Conservation (phyloP, 2,797 vertebrate species). For the Alauda arvensis region DNA sequence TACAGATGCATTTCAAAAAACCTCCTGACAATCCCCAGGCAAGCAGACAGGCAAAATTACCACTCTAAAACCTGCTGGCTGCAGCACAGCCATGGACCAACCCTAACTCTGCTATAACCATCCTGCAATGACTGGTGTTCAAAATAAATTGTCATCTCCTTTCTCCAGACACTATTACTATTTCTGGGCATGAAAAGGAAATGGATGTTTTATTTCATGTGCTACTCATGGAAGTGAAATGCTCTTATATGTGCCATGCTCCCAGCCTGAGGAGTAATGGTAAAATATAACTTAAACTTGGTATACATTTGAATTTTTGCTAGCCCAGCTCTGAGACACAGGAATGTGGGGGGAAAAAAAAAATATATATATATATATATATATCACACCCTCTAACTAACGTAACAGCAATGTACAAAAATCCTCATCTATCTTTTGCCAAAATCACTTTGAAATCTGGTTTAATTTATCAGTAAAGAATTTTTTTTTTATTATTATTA, state of each 20-base stretch:
- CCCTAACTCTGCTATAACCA: neutral
- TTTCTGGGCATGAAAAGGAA: neutral
- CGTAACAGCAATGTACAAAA: neutral
- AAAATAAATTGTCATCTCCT: slow-evolving; percentile 29
- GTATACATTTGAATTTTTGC: slow-evolving; percentile 9
- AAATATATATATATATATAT: too few relatives aligned
- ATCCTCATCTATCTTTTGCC: neutral
- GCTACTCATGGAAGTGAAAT: neutral
- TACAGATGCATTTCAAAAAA: neutral
- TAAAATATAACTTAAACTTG: neutral
- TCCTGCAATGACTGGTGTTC: neutral
- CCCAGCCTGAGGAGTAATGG: neutral
- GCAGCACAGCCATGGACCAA: neutral
- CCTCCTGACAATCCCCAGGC: neutral
- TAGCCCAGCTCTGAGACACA: neutral
- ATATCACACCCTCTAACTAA: neutral
- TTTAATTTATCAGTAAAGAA: neutral
- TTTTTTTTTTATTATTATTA: neutral
- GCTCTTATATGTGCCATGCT: neutral
- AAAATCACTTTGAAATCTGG: slow-evolving; percentile 7
- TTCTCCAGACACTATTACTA: neutral
- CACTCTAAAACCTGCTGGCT: neutral
- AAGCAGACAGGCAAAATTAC: neutral
- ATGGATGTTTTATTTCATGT: neutral
- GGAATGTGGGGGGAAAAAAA: fast-evolving